Evolutionary conservation across 2,113 vertebrate species (phyloP).

Genomic region (Atrichornis clamosus): DNA sequence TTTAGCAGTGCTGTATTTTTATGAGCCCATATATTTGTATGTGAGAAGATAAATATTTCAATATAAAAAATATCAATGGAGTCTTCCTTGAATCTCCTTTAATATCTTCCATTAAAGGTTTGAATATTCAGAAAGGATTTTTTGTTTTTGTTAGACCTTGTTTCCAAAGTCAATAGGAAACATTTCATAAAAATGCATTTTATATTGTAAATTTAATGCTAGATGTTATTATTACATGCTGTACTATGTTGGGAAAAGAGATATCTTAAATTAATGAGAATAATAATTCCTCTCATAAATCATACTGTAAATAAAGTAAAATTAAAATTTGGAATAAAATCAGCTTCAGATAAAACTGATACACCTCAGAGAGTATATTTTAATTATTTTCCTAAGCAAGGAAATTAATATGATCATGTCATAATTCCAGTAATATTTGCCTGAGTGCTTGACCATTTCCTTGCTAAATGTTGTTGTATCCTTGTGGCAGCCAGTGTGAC

Average conservation of each 20-base stretch:
- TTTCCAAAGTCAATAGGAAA: not conserved
- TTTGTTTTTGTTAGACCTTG: not conserved
- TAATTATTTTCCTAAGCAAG: constrained; percentile 10
- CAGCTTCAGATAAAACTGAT: not conserved
- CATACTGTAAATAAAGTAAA: not conserved
- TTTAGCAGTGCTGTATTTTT: not conserved
- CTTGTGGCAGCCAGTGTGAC: not conserved
- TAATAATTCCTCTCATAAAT: not conserved
- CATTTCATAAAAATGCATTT: not conserved
- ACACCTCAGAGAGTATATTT: not conserved
- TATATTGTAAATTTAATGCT: not conserved
- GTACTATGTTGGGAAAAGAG: not conserved
- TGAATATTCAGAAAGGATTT: not conserved
- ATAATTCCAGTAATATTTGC: not conserved
- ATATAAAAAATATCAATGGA: not conserved
- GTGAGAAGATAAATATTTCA: not conserved
- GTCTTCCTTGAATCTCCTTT: not conserved
- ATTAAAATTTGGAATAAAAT: not conserved
- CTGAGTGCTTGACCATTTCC: not conserved
- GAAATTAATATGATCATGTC: constrained; percentile 9
- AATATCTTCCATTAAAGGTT: not conserved
- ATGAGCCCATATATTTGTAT: not conserved
- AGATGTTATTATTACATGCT: not conserved
- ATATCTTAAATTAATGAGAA: not conserved
- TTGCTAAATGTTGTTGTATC: not conserved